Conservation (phyloP, 2,113 vertebrate species). For the Loxodonta africana region DNA sequence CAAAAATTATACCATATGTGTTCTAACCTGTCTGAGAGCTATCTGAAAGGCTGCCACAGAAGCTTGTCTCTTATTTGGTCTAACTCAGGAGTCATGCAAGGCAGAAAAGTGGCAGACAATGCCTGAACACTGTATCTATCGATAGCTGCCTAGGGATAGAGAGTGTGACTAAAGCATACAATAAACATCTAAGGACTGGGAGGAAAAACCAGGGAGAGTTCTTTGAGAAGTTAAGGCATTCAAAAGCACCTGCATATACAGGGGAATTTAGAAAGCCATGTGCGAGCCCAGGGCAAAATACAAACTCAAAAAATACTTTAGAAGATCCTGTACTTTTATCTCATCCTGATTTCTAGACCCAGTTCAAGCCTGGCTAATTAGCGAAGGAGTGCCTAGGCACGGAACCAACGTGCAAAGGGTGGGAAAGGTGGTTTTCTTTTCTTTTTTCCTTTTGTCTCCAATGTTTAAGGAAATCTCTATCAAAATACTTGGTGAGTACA, state of each 20-base stretch:
- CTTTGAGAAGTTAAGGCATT: neutral
- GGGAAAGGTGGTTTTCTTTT: neutral
- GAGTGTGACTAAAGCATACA: neutral
- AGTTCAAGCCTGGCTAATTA: neutral
- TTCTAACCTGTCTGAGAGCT: neutral
- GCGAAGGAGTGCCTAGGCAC: neutral
- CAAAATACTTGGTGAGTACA: neutral
- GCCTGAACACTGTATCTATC: neutral
- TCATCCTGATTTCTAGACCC: neutral
- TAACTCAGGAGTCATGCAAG: neutral
- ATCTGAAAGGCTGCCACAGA: neutral
- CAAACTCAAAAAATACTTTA: neutral
- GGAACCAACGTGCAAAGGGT: neutral
- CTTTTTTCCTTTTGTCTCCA: neutral
- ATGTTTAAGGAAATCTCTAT: neutral
- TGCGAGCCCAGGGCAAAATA: neutral
- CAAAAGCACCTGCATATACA: neutral
- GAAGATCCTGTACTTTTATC: neutral
- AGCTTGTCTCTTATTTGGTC: neutral
- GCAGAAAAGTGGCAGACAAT: neutral
- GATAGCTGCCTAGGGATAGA: neutral
- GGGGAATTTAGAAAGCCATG: neutral
- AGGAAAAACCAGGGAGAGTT: neutral
- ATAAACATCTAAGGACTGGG: neutral
- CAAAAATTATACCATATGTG: neutral